A percentile compares a stretch with the other conserved stretches of the same genome.
These are phyloP conservation scores for Chaetophractus vellerosus DNA, from an alignment of 2,797 vertebrate genomes.

Conservation along the genomic window DNA sequence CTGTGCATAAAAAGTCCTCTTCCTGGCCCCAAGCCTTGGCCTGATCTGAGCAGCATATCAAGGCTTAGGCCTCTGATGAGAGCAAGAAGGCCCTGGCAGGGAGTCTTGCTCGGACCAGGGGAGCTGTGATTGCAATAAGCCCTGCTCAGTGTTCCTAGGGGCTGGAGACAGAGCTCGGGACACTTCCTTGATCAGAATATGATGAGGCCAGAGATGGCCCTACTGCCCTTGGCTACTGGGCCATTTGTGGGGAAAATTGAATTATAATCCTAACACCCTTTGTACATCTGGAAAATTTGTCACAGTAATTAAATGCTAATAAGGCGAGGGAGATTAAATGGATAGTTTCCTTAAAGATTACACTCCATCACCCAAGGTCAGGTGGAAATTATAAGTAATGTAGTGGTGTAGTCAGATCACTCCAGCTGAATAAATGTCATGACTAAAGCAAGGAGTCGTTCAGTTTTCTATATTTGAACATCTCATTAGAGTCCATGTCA, in stretches of 20 bases:
- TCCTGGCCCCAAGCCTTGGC: background rate
- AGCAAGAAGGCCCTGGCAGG: background rate
- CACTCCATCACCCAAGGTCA: conserved; percentile 84
- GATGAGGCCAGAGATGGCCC: background rate
- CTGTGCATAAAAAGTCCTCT: background rate
- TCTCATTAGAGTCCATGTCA: conserved; percentile 88
- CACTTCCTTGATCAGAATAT: background rate
- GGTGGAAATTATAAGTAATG: conserved; percentile 85
- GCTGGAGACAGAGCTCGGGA: background rate
- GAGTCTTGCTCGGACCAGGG: background rate
- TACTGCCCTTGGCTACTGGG: conserved; percentile 64
- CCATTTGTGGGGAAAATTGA: conserved; percentile 77
- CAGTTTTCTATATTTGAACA: conserved; percentile 87
- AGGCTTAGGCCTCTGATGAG: background rate
- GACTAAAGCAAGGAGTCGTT: conserved; percentile 83
- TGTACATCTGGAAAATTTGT: conserved; percentile 84
- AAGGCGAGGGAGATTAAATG: conserved; percentile 83
- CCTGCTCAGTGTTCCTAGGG: background rate
- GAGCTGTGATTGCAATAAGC: background rate
- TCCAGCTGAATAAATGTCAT: conserved; percentile 85
- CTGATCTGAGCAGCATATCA: background rate
- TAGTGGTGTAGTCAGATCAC: conserved; percentile 74
- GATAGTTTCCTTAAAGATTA: conserved; percentile 87
- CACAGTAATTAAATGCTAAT: conserved; percentile 87
- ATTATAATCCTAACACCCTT: conserved; percentile 82